These are phyloP conservation scores for Leptoteleia sp. DNA, from an alignment of 1,140 invertebrate genomes.

Conservation along the genomic window DNA sequence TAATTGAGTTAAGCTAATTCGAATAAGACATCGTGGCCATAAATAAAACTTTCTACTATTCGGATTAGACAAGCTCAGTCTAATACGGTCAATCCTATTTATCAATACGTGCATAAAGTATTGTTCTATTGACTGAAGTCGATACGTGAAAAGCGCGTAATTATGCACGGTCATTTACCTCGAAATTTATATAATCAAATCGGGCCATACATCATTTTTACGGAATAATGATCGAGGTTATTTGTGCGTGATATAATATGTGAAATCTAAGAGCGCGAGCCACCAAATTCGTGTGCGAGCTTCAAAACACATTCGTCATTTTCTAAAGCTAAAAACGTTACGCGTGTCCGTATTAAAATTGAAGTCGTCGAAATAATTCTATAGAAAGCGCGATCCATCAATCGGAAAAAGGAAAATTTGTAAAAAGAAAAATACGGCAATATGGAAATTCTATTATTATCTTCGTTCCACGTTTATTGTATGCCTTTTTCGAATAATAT, in stretches of 20 bases:
- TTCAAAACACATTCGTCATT: slow-evolving; percentile 36
- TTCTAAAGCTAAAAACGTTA: slow-evolving; percentile 3
- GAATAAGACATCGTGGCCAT: slow-evolving; percentile 39
- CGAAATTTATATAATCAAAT: slow-evolving; percentile 58
- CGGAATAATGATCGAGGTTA: slow-evolving; percentile 28
- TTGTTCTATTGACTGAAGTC: slow-evolving; percentile 50
- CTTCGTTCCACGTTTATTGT: no score
- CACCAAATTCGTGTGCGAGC: slow-evolving; percentile 17
- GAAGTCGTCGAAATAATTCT: slow-evolving; percentile 1
- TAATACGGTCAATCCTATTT: slow-evolving; percentile 54
- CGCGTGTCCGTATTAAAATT: neutral
- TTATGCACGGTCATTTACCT: slow-evolving; percentile 55
- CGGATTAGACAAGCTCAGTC: slow-evolving; percentile 43
- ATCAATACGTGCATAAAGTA: slow-evolving; percentile 48
- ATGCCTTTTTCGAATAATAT: no score
- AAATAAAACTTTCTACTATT: slow-evolving; percentile 62
- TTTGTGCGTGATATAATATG: slow-evolving; percentile 39
- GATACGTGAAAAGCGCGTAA: slow-evolving; percentile 33
- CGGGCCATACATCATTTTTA: slow-evolving; percentile 31
- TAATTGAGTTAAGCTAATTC: slow-evolving; percentile 58
- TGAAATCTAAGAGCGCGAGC: slow-evolving; percentile 45
- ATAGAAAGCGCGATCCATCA: slow-evolving; percentile 24
- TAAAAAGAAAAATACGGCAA: neutral
- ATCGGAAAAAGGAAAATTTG: slow-evolving; percentile 25
- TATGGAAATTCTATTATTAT: neutral